phyloP scores from a whole-genome alignment of 1,140 invertebrate species.

The Piezodorus guildinii region DNA sequence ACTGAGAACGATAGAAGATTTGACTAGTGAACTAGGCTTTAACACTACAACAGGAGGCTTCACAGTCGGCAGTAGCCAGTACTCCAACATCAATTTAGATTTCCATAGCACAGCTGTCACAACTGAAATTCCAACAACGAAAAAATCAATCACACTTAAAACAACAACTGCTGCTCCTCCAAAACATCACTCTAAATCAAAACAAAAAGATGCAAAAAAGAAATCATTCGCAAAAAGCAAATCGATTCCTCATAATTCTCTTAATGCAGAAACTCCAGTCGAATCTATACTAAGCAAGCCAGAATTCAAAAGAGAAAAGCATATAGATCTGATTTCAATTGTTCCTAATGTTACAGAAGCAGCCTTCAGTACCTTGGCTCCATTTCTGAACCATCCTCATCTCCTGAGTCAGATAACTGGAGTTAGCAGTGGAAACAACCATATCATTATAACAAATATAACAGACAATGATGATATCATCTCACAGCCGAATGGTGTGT shows the following conservation, averaged over 20 bases:
- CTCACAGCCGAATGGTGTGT: neutral
- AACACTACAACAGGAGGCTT: conserved; percentile 8
- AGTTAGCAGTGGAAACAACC: neutral
- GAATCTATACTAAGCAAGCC: neutral
- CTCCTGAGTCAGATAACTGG: neutral
- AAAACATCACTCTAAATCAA: neutral
- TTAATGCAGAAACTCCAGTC: neutral
- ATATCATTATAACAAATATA: conserved; percentile 1
- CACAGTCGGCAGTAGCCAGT: neutral
- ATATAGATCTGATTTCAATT: neutral
- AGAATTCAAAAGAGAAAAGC: neutral
- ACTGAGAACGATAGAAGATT: conserved; percentile 8
- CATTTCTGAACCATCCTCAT: neutral
- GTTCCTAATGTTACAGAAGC: neutral
- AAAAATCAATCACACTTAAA: neutral
- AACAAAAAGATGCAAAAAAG: neutral
- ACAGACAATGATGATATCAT: neutral
- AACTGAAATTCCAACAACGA: neutral
- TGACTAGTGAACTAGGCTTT: conserved; percentile 8
- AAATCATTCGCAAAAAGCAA: neutral
- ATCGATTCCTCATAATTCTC: neutral
- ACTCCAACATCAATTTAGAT: neutral
- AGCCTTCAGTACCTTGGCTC: neutral
- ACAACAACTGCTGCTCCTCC: neutral
- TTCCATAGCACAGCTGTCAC: neutral